Evolutionary conservation across 2,888 invertebrate genomes (phyloP), one percentile per base, ranked within the genome.

Genomic region (Eulithis prunata): DNA sequence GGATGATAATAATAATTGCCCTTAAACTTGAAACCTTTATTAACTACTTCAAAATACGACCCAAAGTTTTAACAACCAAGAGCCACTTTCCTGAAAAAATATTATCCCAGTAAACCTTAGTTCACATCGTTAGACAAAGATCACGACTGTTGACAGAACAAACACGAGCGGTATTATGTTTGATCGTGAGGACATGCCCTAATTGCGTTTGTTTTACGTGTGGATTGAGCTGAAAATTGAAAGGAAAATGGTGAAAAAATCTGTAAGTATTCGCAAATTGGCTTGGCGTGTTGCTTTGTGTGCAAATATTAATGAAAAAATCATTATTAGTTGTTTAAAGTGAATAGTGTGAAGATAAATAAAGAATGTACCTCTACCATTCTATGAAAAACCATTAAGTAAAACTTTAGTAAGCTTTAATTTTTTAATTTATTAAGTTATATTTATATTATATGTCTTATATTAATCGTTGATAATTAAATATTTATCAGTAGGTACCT

Each of bases 171-270:
- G 78, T 82, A 80, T 78, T 75, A 68, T 79, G 76, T 79, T 79
- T 75, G 70, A 60, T 75, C 73, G 75, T 75, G 77, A 73, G 75
- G 78, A 79, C 78, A 77, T 65, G 68, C 56, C 71, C 78, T 87
- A 88, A 88, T 88, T 88, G 83, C 72, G 86, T 88, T 88, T 85
- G 78, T 81, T 83, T 69, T 84, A 86, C 85, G 84, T 86, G 84
- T 68, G 72, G 65, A 72, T 73, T 71, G 72, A 70, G 67, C 71
- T 71, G 75, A 71, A 75, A 75, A 73, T 71, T 71, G 62, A 66
- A 32, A 32, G 32, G 32, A 32, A 32, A 32, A 66, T 49, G 28
- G 5, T 41, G 8, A 56, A 62, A 66, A 68, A 68, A 67, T 66
- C 38, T 56, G 58, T 53, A 3, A 5, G 2, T 32, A 38, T 1